Evolutionary conservation across 2,113 vertebrate species (phyloP).

Genomic region (Cavia porcellus): DNA sequence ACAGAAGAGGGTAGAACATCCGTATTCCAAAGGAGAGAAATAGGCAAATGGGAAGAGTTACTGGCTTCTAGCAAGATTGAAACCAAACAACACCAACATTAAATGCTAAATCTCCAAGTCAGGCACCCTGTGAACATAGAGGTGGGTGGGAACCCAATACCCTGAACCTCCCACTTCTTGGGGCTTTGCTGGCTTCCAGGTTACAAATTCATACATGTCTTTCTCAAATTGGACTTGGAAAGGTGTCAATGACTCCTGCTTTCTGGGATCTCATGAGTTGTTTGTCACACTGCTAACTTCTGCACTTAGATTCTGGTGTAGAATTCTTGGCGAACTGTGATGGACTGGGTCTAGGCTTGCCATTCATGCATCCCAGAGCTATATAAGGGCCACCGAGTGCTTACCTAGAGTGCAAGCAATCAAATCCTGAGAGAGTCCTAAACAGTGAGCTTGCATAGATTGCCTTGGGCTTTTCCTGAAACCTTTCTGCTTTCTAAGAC

Average conservation of each 20-base stretch:
- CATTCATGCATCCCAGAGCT: no score
- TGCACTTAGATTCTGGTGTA: background rate
- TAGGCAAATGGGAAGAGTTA: background rate
- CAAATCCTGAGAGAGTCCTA: background rate
- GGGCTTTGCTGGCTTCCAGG: background rate
- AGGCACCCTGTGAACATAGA: background rate
- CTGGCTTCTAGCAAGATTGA: background rate
- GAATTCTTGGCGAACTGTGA: background rate
- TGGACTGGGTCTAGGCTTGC: background rate
- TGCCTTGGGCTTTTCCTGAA: background rate
- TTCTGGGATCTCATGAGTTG: background rate
- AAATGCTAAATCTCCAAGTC: background rate
- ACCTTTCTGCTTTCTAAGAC: background rate
- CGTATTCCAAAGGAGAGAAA: background rate
- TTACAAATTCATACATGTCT: background rate
- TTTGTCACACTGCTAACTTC: background rate
- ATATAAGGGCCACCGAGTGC: background rate
- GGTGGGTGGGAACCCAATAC: no score
- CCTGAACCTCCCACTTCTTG: no score
- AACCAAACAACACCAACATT: background rate
- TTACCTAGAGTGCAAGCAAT: background rate
- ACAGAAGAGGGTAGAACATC: no score
- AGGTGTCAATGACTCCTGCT: background rate
- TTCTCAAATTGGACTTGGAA: background rate
- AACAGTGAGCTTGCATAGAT: background rate